phyloP scores from a whole-genome alignment of 1,140 invertebrate genomes.

The Apis cerana region DNA sequence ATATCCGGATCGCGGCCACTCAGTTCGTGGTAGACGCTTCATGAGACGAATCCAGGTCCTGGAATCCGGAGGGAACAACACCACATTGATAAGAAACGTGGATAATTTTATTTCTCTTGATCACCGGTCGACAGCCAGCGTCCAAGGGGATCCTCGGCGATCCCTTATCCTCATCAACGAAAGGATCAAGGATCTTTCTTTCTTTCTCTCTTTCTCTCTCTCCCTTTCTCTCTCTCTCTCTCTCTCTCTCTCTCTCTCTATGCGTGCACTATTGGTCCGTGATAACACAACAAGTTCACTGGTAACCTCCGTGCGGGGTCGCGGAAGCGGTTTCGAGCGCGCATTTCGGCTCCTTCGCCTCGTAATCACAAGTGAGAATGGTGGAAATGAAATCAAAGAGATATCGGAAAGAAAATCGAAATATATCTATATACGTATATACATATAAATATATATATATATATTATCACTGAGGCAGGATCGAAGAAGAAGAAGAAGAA shows the following conservation, averaged over 20 bases:
- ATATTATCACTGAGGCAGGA: not conserved
- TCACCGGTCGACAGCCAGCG: not conserved
- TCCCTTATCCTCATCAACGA: no score
- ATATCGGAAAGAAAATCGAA: no score
- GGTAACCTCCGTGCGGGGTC: not conserved
- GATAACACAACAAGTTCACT: conserved; percentile 26
- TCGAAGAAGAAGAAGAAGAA: not conserved
- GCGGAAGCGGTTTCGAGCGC: conserved; percentile 34
- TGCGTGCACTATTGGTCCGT: not conserved
- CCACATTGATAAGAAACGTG: not conserved
- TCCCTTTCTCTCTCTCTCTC: not conserved
- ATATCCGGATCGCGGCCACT: not conserved
- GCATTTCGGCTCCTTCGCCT: conserved; percentile 28
- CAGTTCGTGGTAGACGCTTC: not conserved
- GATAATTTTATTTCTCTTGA: not conserved
- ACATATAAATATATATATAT: no score
- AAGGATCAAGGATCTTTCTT: not conserved
- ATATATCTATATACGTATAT: no score
- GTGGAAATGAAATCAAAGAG: not conserved
- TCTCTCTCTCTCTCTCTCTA: not conserved
- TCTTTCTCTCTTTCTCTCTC: not conserved
- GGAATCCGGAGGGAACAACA: not conserved
- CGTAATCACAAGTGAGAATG: not conserved
- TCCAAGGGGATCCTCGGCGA: no score
- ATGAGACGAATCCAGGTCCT: not conserved